Percentiles rank a stretch among this genome's conserved stretches.
Evolutionary conservation across 2,797 vertebrate species (phyloP).

Genomic region (Ara ararauna): DNA sequence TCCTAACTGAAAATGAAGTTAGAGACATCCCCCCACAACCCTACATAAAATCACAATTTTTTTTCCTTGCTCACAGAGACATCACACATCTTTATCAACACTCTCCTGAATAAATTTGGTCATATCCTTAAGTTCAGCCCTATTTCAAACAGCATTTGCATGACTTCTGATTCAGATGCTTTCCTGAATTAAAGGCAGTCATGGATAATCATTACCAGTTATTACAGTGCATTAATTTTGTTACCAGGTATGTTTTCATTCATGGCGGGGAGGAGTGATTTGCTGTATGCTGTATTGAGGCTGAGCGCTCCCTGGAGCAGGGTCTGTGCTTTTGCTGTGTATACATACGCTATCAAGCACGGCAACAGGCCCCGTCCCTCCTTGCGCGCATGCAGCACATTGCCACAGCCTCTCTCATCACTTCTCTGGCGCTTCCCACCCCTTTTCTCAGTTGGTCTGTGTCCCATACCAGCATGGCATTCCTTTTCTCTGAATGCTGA

Average conservation of each 20-base stretch:
- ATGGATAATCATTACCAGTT: neutral
- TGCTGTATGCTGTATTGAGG: fast-evolving
- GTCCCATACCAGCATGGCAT: neutral
- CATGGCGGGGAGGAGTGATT: neutral
- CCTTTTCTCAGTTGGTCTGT: neutral
- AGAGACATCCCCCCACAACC: neutral
- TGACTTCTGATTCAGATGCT: neutral
- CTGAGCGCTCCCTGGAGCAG: neutral
- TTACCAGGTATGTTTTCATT: neutral
- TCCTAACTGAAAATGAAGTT: constrained; percentile 1
- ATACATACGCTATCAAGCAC: fast-evolving
- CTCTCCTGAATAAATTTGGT: neutral
- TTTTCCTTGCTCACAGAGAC: neutral
- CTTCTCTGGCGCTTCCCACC: neutral
- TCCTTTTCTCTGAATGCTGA: neutral
- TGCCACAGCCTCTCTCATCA: neutral
- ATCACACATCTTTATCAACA: neutral
- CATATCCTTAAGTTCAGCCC: neutral
- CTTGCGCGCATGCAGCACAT: neutral
- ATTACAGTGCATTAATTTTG: neutral
- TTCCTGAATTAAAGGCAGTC: neutral
- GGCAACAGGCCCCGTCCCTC: neutral
- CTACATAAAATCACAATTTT: neutral
- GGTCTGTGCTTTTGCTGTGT: neutral
- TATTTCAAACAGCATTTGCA: neutral